phyloP scores from a whole-genome alignment of 2,888 invertebrate genomes.

The Netelia virgata region DNA sequence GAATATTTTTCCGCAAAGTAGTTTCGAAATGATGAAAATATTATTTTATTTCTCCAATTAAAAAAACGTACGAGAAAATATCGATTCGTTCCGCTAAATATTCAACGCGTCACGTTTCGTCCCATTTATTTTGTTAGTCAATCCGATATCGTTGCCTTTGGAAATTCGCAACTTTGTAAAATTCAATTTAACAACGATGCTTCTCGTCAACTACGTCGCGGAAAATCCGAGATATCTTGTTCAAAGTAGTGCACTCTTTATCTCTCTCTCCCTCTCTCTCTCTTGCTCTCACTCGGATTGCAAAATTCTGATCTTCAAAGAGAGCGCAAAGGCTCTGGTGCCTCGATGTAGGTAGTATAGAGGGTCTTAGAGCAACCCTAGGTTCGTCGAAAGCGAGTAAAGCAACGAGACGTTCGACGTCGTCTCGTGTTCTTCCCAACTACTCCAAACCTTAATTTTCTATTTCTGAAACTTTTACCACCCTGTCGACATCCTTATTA shows the following conservation, averaged over 20 bases:
- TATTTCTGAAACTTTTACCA: slow-evolving; percentile 22
- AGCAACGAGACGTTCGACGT: slow-evolving; percentile 14
- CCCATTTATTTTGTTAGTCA: neutral
- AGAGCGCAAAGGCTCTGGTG: neutral
- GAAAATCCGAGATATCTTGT: slow-evolving; percentile 14
- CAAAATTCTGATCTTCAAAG: slow-evolving; percentile 5
- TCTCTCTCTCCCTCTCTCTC: no score
- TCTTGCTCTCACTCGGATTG: no score
- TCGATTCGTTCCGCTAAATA: neutral
- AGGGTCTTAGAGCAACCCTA: neutral
- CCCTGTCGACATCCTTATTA: neutral
- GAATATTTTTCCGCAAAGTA: no score
- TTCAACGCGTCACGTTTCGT: neutral
- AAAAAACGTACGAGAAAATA: no score
- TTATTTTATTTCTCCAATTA: no score
- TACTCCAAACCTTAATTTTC: neutral
- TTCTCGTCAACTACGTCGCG: neutral
- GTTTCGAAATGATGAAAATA: no score
- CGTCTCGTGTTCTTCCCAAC: slow-evolving; percentile 26
- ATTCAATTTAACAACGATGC: neutral
- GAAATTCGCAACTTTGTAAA: neutral
- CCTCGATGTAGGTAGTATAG: neutral
- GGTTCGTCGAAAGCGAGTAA: slow-evolving; percentile 29
- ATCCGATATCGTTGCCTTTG: neutral
- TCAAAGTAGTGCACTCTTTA: neutral